These are phyloP conservation scores for Atta texana DNA, from an alignment of 1,140 invertebrate species.

Conservation along the genomic window DNA sequence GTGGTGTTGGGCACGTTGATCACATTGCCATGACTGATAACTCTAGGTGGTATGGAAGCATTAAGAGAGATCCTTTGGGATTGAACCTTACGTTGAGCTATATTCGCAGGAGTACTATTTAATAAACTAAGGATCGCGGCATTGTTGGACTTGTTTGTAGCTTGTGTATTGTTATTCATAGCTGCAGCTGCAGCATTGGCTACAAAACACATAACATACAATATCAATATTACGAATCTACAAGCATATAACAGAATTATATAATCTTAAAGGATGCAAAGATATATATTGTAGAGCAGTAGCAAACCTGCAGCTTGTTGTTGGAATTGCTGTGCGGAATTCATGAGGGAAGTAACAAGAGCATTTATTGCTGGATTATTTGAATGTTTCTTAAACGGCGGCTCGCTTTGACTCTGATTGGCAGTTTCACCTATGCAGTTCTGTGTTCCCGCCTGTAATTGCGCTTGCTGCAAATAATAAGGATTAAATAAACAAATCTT, in stretches of 20 bases:
- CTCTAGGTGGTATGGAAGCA: conserved; percentile 82
- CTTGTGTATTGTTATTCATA: conserved; percentile 85
- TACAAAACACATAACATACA: conserved; percentile 57
- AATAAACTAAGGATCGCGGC: conserved; percentile 91
- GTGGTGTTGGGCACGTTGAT: conserved; percentile 84
- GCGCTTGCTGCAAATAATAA: conserved; percentile 86
- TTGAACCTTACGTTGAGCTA: conserved; percentile 82
- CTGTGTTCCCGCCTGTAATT: conserved; percentile 86
- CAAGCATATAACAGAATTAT: not conserved
- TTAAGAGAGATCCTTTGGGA: conserved; percentile 83
- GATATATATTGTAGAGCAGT: conserved; percentile 21
- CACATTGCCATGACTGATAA: conserved; percentile 84
- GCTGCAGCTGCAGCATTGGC: conserved; percentile 86
- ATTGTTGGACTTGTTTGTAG: conserved; percentile 86
- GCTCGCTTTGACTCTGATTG: conserved; percentile 85
- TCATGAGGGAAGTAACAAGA: conserved; percentile 92
- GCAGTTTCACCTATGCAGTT: conserved; percentile 79
- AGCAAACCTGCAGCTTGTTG: conserved; percentile 88
- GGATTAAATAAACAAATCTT: conserved; percentile 1
- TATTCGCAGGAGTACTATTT: conserved; percentile 90
- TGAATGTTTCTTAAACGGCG: conserved; percentile 88
- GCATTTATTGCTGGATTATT: conserved; percentile 91
- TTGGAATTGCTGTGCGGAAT: conserved; percentile 92
- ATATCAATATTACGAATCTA: conserved; percentile 10
- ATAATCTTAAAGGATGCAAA: not conserved